A percentile compares a stretch with the other conserved stretches of the same genome.
Conservation (phyloP, 2,113 vertebrate genomes). For the Chionodraco myersi region DNA sequence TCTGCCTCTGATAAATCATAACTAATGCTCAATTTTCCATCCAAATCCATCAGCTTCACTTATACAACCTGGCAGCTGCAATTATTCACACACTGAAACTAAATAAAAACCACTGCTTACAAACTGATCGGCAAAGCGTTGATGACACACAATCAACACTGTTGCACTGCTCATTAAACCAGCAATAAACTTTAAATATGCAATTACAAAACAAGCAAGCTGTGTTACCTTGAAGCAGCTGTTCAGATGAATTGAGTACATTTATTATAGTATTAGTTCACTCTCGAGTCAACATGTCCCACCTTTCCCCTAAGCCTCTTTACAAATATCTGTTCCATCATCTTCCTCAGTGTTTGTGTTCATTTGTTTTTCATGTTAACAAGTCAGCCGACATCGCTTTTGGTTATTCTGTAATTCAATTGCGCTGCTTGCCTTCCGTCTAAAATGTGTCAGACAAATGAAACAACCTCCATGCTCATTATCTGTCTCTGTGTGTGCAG, state of each 20-base stretch:
- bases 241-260: neutral
- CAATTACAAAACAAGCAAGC: neutral
- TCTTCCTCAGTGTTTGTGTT: neutral
- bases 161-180: conserved; percentile 22
- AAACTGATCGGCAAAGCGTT: conserved; percentile 8
- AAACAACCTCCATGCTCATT: neutral
- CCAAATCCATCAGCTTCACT: conserved; percentile 1
- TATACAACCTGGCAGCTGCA: neutral
- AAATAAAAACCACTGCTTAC: neutral
- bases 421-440: neutral
- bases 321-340: neutral
- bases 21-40: conserved; percentile 6
- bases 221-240: conserved; percentile 8
- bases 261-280: neutral
- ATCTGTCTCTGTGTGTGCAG: neutral
- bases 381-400: neutral
- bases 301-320: neutral
- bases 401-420: neutral
- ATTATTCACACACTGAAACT: neutral
- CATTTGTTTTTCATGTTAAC: neutral
- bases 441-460: neutral
- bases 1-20: conserved; percentile 13
- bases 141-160: conserved; percentile 4
- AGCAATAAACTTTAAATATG: conserved; percentile 12
- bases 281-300: neutral